Percentiles rank a stretch among this genome's conserved stretches.
Conservation (phyloP, 2,797 vertebrate species). For the Graptemys geographica region DNA sequence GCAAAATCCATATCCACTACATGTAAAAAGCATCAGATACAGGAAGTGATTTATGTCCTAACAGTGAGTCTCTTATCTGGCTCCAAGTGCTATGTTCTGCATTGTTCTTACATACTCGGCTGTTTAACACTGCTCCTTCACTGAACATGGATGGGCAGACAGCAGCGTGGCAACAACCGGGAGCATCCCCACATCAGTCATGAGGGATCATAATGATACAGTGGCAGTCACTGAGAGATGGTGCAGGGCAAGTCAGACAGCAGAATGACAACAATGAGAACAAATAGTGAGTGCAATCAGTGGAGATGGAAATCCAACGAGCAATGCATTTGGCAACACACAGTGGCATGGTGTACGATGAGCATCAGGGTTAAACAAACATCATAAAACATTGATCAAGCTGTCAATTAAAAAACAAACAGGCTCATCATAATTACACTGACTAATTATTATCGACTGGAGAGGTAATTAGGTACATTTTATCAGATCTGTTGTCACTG, state of each 20-base stretch:
- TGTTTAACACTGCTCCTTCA: neutral
- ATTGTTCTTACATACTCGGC: neutral
- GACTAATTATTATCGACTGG: conserved; percentile 69
- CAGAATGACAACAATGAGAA: neutral
- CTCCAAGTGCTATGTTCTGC: neutral
- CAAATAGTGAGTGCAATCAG: neutral
- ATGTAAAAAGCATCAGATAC: neutral
- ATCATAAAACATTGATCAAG: conserved; percentile 64
- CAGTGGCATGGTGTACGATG: conserved; percentile 18
- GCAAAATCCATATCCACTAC: neutral
- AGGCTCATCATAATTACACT: conserved; percentile 60
- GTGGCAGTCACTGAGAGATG: neutral
- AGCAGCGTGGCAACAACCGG: neutral
- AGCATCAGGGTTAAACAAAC: conserved; percentile 65
- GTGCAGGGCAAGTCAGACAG: neutral
- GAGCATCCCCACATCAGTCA: neutral
- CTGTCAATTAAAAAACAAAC: conserved; percentile 71
- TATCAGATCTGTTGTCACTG: conserved; percentile 46
- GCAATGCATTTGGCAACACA: neutral
- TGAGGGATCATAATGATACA: rapidly evolving
- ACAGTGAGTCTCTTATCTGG: neutral
- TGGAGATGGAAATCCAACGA: neutral
- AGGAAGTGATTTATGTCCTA: neutral
- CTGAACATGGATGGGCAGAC: neutral
- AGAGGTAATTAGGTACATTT: conserved; percentile 68